phyloP scores from a whole-genome alignment of 2,888 invertebrate species.

The Drosophila merina region DNA sequence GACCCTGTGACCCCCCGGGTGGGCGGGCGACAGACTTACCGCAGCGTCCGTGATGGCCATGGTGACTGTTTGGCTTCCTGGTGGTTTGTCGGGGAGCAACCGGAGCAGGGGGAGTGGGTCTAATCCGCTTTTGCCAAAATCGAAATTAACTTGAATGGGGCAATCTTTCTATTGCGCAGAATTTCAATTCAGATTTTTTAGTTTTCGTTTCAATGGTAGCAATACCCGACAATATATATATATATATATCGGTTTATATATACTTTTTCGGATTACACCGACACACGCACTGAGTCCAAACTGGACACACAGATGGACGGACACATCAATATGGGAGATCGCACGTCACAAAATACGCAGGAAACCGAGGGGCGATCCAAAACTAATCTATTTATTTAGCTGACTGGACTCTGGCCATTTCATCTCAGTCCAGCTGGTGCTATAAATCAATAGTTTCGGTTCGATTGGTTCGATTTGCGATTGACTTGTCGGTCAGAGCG shows the following conservation, averaged over 20 bases:
- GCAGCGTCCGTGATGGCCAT: conserved; percentile 39
- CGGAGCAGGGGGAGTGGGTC: conserved; percentile 5
- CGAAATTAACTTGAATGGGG: conserved; percentile 38
- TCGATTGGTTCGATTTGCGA: conserved; percentile 24
- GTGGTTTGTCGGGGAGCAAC: not conserved
- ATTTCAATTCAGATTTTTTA: conserved; percentile 22
- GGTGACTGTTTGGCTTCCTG: conserved; percentile 36
- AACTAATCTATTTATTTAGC: conserved; percentile 76
- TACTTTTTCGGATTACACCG: conserved; percentile 33
- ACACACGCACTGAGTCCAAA: conserved; percentile 16
- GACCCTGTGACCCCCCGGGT: conserved; percentile 11
- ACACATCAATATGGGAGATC: conserved; percentile 20
- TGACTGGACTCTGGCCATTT: conserved; percentile 46
- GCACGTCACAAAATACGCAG: conserved; percentile 64
- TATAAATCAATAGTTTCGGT: conserved; percentile 73
- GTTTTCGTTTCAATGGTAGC: conserved; percentile 50
- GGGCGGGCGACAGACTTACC: conserved; percentile 22
- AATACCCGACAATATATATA: not conserved
- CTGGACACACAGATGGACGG: conserved; percentile 1
- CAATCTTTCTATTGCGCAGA: conserved; percentile 42
- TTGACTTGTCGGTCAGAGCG: conserved; percentile 16
- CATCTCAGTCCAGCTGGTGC: conserved; percentile 55
- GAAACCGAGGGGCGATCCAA: conserved; percentile 42
- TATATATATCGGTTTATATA: conserved; percentile 2
- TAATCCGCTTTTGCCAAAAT: conserved; percentile 45